phyloP scores from a whole-genome alignment of 2,888 invertebrate species.

The Lycaena phlaeas region DNA sequence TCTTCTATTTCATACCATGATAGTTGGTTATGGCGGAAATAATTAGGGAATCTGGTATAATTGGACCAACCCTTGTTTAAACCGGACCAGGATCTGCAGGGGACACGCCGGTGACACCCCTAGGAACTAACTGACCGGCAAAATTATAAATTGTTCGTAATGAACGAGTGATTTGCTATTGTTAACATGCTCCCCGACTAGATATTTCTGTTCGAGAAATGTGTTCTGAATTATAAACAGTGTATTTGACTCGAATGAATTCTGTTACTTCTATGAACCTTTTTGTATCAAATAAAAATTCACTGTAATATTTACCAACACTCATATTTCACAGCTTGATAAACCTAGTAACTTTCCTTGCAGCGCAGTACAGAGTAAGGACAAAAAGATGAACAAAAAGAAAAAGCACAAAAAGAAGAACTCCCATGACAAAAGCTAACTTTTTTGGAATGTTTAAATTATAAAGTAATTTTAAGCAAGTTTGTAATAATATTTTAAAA shows the following conservation, averaged over 20 bases:
- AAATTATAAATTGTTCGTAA: slow-evolving; percentile 57
- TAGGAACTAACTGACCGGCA: slow-evolving; percentile 50
- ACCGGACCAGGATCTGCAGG: slow-evolving; percentile 48
- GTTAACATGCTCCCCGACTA: slow-evolving; percentile 21
- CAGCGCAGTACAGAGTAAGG: too few relatives aligned
- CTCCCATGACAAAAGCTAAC: too few relatives aligned
- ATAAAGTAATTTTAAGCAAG: too few relatives aligned
- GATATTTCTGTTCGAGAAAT: slow-evolving; percentile 14
- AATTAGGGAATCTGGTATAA: slow-evolving; percentile 53
- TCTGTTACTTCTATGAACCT: too few relatives aligned
- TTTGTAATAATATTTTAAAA: too few relatives aligned
- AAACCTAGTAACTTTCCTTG: too few relatives aligned
- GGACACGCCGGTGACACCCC: slow-evolving; percentile 55
- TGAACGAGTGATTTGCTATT: slow-evolving; percentile 26
- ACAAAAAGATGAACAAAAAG: too few relatives aligned
- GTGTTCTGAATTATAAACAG: neutral
- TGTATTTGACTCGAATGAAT: neutral
- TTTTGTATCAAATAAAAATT: too few relatives aligned
- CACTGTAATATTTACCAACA: too few relatives aligned
- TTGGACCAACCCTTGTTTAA: slow-evolving; percentile 65
- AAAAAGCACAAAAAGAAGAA: too few relatives aligned
- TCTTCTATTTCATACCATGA: slow-evolving; percentile 2
- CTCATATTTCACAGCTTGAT: too few relatives aligned
- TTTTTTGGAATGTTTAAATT: too few relatives aligned
- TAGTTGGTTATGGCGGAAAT: slow-evolving; percentile 50